Conservation (phyloP, 2,797 vertebrate genomes). For the Phylloscopus collybita region DNA sequence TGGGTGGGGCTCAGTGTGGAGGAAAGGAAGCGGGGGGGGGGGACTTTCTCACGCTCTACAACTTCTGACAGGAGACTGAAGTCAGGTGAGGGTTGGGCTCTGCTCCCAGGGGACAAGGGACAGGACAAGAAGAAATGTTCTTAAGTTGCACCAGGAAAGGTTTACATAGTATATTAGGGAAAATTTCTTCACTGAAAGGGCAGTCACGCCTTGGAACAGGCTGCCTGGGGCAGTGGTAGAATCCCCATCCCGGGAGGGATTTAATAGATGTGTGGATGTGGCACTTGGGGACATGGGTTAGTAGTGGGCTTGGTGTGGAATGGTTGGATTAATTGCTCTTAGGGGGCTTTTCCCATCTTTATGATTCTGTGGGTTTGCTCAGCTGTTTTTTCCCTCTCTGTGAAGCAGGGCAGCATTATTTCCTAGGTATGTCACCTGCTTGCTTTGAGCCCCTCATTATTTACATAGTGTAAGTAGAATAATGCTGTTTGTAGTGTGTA, state of each 20-base stretch:
- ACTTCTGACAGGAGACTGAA: not conserved
- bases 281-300: not conserved
- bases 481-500: accelerated
- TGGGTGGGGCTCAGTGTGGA: not conserved
- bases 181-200: not conserved
- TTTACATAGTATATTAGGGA: not conserved
- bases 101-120: not conserved
- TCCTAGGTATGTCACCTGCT: not conserved
- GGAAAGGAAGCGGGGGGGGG: not conserved
- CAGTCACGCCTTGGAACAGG: not conserved
- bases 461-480: not conserved
- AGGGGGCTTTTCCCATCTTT: not conserved
- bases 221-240: not conserved
- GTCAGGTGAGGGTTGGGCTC: not conserved
- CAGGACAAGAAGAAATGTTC: not conserved
- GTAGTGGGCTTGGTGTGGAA: too few species aligned
- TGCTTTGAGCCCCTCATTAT: not conserved
- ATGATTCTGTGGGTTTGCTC: not conserved
- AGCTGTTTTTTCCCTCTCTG: not conserved
- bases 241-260: not conserved
- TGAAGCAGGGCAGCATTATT: not conserved
- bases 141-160: not conserved
- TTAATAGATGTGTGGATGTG: not conserved
- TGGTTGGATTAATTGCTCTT: not conserved
- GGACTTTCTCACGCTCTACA: not conserved